Evolutionary conservation across 2,888 invertebrate species (phyloP).

Genomic region (Amblyjoppa proteus): DNA sequence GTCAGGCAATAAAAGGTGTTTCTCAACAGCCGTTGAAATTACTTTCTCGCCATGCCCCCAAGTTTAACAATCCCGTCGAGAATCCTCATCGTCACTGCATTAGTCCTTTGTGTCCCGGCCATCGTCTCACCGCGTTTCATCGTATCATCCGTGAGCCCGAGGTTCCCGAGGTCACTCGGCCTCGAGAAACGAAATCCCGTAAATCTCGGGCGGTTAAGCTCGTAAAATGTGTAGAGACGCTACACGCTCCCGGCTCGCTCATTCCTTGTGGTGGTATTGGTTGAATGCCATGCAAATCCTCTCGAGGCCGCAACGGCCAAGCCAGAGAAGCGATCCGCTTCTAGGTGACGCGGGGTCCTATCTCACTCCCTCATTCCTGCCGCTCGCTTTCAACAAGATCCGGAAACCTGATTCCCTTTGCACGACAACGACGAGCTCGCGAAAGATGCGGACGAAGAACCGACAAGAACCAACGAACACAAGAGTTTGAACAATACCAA

Average conservation of each 20-base stretch:
- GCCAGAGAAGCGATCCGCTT: constrained; percentile 55
- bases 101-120: constrained; percentile 17
- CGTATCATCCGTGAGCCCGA: constrained; percentile 16
- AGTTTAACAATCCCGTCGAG: constrained; percentile 8
- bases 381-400: constrained; percentile 59
- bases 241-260: not conserved
- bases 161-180: constrained; percentile 40
- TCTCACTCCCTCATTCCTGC: constrained; percentile 45
- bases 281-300: constrained; percentile 37
- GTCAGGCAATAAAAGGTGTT: constrained; percentile 16
- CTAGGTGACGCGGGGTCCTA: constrained; percentile 39
- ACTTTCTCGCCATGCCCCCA: constrained; percentile 16
- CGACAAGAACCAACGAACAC: constrained; percentile 14
- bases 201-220: constrained; percentile 53
- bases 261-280: not conserved
- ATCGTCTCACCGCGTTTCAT: constrained; percentile 7
- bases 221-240: constrained; percentile 46
- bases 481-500: not conserved
- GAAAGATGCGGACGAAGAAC: constrained; percentile 10
- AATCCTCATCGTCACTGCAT: constrained; percentile 26
- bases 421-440: constrained; percentile 52
- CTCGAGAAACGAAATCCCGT: constrained; percentile 54
- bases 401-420: constrained; percentile 64
- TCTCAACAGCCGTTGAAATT: constrained; percentile 14
- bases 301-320: constrained; percentile 27